Evolutionary conservation across 2,113 vertebrate species (phyloP).

Genomic region (Oryzias melastigma): DNA sequence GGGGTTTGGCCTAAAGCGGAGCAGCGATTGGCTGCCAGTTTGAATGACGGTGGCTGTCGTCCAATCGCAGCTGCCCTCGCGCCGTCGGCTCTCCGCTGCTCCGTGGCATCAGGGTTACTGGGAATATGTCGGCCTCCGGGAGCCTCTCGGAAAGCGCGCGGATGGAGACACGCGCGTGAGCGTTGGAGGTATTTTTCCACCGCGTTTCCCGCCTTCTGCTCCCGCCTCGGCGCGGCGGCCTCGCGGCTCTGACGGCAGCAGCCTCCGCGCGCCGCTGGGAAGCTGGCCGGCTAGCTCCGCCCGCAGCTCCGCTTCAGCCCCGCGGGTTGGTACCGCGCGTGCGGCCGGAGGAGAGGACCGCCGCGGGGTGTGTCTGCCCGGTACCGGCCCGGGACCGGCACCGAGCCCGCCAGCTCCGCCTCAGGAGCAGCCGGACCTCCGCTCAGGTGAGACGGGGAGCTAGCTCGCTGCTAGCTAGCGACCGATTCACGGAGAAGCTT

Average conservation of each 20-base stretch:
- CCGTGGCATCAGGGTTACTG: conserved; percentile 36
- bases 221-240: conserved; percentile 17
- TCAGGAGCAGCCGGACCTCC: not conserved
- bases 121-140: conserved; percentile 46
- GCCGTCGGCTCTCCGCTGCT: conserved; percentile 23
- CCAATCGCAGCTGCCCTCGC: conserved; percentile 31
- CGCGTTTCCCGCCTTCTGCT: not conserved
- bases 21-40: not conserved
- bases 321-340: no score
- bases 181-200: no score
- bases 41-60: conserved; percentile 17
- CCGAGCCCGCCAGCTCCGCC: conserved; percentile 4
- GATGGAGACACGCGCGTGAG: conserved; percentile 6
- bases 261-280: no score
- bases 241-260: not conserved
- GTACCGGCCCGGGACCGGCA: not conserved
- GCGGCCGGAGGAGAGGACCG: no score
- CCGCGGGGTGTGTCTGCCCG: no score
- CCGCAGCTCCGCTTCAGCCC: no score
- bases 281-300: no score
- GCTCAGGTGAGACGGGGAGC: conserved; percentile 46
- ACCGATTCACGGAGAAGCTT: no score
- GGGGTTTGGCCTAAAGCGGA: not conserved
- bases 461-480: conserved; percentile 37
- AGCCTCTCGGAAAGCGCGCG: not conserved